phyloP scores from a whole-genome alignment of 2,888 invertebrate genomes.

The Acrobasis consociella region DNA sequence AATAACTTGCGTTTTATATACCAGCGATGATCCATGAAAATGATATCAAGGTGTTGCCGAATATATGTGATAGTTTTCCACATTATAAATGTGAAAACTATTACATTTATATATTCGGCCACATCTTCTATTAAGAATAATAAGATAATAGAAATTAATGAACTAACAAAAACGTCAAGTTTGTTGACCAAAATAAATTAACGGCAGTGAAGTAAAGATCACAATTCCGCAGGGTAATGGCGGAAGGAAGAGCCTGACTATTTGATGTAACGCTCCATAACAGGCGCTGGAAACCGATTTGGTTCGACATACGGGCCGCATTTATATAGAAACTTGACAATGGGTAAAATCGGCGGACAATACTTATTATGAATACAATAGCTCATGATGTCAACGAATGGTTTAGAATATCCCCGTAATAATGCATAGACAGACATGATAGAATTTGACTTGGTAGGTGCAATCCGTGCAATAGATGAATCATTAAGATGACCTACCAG shows the following conservation, averaged over 20 bases:
- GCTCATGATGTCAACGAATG: conserved; percentile 9
- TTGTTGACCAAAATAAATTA: not conserved
- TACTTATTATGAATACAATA: conserved; percentile 13
- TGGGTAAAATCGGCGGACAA: conserved; percentile 4
- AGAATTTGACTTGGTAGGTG: not conserved
- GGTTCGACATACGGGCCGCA: not conserved
- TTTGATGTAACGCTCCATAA: not conserved
- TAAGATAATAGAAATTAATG: too few species aligned
- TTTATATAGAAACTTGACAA: conserved; percentile 1
- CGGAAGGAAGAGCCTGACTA: not conserved
- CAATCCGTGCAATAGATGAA: not conserved
- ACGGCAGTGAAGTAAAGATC: not conserved
- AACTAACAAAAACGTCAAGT: not conserved
- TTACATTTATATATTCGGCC: too few species aligned
- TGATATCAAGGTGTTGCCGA: too few species aligned
- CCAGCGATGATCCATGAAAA: too few species aligned
- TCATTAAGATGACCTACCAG: not conserved
- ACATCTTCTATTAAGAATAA: too few species aligned
- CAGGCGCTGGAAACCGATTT: not conserved
- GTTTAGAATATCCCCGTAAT: not conserved
- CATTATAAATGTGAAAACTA: not conserved
- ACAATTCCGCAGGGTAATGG: not conserved
- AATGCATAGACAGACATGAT: not conserved
- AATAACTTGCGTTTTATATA: too few species aligned
- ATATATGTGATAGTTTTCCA: too few species aligned